A percentile compares a stretch with the other conserved stretches of the same genome.
phyloP scores from a whole-genome alignment of 2,113 vertebrate genomes.

The Hymenochirus boettgeri region DNA sequence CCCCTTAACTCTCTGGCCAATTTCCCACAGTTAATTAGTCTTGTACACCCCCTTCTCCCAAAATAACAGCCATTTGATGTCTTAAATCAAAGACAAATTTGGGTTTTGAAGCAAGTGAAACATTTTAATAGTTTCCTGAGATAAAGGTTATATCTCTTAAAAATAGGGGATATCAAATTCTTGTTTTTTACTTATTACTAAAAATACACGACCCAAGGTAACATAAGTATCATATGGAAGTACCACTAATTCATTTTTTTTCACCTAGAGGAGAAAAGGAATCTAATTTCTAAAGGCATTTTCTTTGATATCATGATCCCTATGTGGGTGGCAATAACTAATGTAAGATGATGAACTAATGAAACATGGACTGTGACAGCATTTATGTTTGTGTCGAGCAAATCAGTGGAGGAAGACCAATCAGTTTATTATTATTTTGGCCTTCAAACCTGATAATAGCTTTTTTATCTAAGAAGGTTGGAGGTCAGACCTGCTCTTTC shows the following conservation, averaged over 20 bases:
- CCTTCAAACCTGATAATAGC: conserved; percentile 10
- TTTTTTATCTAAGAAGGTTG: conserved; percentile 11
- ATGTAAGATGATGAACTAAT: too few species aligned
- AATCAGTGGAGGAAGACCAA: conserved; percentile 16
- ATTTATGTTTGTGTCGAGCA: conserved; percentile 10
- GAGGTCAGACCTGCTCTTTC: conserved; percentile 30
- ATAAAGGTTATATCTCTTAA: not conserved
- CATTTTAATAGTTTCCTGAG: too few species aligned
- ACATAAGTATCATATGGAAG: not conserved
- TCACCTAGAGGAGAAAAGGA: not conserved
- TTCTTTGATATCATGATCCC: conserved; percentile 9
- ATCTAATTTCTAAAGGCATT: not conserved
- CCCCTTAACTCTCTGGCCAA: too few species aligned
- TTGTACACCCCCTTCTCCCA: too few species aligned
- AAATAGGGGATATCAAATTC: conserved; percentile 26
- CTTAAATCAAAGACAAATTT: too few species aligned
- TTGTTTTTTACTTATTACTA: not conserved
- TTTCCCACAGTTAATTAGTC: too few species aligned
- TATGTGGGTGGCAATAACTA: conserved; percentile 20
- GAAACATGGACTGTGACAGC: not conserved
- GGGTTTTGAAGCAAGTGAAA: too few species aligned
- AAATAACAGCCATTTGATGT: too few species aligned
- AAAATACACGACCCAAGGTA: not conserved
- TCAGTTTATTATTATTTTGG: conserved; percentile 23
- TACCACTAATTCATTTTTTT: not conserved